These are phyloP conservation scores for Eupithecia pulchellata DNA, from an alignment of 2,888 invertebrate species.

Conservation along the genomic window DNA sequence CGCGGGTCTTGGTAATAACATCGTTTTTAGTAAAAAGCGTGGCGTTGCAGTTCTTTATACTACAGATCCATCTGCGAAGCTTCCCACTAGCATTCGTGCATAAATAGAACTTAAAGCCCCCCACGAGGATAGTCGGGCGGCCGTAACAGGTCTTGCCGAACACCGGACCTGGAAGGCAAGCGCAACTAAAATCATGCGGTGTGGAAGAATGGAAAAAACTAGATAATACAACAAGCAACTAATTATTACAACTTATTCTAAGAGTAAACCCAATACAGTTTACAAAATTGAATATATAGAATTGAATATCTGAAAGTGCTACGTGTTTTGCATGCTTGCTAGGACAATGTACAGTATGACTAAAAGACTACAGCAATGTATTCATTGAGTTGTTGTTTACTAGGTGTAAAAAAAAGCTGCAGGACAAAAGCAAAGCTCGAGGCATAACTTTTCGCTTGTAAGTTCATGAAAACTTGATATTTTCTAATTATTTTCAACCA, in stretches of 20 bases:
- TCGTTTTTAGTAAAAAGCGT: conserved; percentile 54
- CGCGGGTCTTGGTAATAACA: conserved; percentile 53
- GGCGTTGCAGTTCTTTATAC: conserved; percentile 53
- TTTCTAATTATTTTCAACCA: no score
- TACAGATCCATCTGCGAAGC: conserved; percentile 53
- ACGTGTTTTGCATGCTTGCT: no score
- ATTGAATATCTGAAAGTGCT: no score
- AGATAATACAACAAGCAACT: background rate
- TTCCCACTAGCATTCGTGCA: background rate
- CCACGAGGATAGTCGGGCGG: conserved; percentile 54
- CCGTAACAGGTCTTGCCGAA: conserved; percentile 53
- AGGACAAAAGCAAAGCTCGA: no score
- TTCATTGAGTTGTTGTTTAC: no score
- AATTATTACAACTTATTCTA: background rate
- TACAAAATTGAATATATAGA: no score
- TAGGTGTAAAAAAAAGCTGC: no score
- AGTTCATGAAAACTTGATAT: no score
- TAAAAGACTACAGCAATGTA: no score
- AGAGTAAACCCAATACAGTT: no score
- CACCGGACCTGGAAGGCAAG: conserved; percentile 50
- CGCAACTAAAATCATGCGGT: conserved; percentile 33
- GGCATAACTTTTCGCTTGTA: no score
- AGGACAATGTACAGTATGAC: no score
- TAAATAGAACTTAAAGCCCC: conserved; percentile 52
- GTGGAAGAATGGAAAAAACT: conserved; percentile 4